These are phyloP conservation scores for Phyllotreta cruciferae DNA, from an alignment of 2,888 invertebrate genomes.

Conservation along the genomic window DNA sequence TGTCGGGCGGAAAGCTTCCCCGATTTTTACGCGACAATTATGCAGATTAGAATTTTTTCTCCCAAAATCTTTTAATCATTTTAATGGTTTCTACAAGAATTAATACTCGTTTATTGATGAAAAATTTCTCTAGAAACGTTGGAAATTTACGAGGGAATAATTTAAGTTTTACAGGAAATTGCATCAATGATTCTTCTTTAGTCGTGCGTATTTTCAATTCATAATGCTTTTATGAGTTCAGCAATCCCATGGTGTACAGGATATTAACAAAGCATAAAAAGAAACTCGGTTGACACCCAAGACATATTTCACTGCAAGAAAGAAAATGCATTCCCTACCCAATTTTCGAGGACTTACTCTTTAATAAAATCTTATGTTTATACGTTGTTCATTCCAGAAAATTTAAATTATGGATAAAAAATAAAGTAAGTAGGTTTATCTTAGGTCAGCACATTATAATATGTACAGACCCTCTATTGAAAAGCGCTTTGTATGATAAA, in stretches of 20 bases:
- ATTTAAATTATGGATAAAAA: no score
- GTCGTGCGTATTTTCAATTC: conserved; percentile 42
- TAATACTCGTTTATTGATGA: conserved; percentile 51
- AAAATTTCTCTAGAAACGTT: conserved; percentile 49
- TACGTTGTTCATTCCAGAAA: no score
- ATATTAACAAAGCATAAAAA: conserved; percentile 52
- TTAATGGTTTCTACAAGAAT: conserved; percentile 55
- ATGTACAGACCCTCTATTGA: no score
- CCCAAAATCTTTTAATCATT: conserved; percentile 55
- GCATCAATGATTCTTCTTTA: conserved; percentile 55
- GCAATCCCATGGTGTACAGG: conserved; percentile 45
- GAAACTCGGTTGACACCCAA: conserved; percentile 28
- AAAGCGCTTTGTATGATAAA: background rate
- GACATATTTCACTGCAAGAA: conserved; percentile 30
- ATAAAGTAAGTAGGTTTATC: background rate
- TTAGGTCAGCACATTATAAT: background rate
- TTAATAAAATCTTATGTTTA: conserved; percentile 22
- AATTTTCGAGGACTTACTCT: conserved; percentile 27
- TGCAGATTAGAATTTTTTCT: conserved; percentile 47
- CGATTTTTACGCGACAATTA: conserved; percentile 44
- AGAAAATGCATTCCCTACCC: conserved; percentile 22
- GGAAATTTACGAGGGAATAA: conserved; percentile 57
- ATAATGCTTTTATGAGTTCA: conserved; percentile 48
- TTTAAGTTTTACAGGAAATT: conserved; percentile 58
- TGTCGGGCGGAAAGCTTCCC: conserved; percentile 26